Conservation (phyloP, 2,888 invertebrate species). For the Anoplius nigerrimus region DNA sequence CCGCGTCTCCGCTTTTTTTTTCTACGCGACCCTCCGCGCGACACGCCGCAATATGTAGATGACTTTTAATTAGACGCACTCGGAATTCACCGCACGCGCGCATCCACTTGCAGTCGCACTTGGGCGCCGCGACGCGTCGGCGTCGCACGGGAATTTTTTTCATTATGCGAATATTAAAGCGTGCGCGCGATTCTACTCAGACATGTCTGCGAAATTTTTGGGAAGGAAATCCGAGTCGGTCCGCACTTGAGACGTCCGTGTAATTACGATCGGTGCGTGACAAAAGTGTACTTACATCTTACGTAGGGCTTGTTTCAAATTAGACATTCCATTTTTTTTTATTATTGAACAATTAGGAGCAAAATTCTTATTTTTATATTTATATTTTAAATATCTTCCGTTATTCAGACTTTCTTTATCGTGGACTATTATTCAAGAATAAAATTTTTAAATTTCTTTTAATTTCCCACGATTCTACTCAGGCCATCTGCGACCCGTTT, state of each 20-base stretch:
- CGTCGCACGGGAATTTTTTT: conserved; percentile 37
- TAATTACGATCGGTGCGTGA: too few relatives aligned
- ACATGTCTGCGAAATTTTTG: neutral
- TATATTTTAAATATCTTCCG: too few relatives aligned
- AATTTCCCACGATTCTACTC: conserved; percentile 15
- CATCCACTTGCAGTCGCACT: conserved; percentile 39
- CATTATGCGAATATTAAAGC: conserved; percentile 36
- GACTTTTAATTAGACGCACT: conserved; percentile 52
- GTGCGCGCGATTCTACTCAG: conserved; percentile 17
- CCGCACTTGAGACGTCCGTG: too few relatives aligned
- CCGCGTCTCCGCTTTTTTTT: neutral
- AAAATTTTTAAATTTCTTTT: too few relatives aligned
- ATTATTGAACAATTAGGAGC: too few relatives aligned
- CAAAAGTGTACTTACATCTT: too few relatives aligned
- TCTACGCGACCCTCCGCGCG: conserved; percentile 18
- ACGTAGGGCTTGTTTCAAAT: too few relatives aligned
- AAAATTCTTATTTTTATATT: too few relatives aligned
- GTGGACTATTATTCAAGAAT: too few relatives aligned
- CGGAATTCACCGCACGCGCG: conserved; percentile 48
- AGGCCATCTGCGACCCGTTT: neutral
- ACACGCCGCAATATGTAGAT: conserved; percentile 49
- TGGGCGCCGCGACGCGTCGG: conserved; percentile 44
- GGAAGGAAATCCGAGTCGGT: too few relatives aligned
- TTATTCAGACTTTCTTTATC: too few relatives aligned
- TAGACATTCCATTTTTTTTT: too few relatives aligned